Conservation (phyloP, 2,113 vertebrate genomes). For the Psittacula cyanocephala region DNA sequence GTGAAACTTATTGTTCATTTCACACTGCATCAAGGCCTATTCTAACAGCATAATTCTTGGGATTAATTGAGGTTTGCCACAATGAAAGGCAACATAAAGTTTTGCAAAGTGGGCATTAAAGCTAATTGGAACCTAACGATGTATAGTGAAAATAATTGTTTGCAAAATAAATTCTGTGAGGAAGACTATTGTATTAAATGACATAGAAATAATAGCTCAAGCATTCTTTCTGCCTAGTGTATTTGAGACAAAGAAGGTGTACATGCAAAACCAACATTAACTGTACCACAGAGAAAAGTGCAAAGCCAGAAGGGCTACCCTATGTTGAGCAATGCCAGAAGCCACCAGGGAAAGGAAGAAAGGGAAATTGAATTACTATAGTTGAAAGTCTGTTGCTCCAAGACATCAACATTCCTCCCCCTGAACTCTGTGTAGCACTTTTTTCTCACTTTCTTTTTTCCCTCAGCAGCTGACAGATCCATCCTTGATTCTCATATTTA, state of each 20-base stretch:
- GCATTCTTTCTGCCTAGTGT: neutral
- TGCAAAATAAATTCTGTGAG: neutral
- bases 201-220: neutral
- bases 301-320: neutral
- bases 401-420: conserved; percentile 31
- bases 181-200: neutral
- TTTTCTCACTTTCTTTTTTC: neutral
- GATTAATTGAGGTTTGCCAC: neutral
- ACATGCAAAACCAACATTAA: neutral
- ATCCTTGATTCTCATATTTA: neutral
- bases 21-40: neutral
- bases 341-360: conserved; percentile 19
- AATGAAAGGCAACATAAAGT: neutral
- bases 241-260: conserved; percentile 25
- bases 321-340: neutral
- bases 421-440: neutral
- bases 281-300: neutral
- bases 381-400: neutral
- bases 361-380: neutral
- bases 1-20: neutral
- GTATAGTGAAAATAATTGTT: conserved; percentile 19
- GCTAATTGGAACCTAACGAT: neutral
- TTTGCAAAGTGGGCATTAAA: neutral
- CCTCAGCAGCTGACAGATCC: neutral
- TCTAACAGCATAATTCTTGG: neutral